Evolutionary conservation across 1,140 invertebrate genomes (phyloP).

Genomic region (Drosophila pruinosa): DNA sequence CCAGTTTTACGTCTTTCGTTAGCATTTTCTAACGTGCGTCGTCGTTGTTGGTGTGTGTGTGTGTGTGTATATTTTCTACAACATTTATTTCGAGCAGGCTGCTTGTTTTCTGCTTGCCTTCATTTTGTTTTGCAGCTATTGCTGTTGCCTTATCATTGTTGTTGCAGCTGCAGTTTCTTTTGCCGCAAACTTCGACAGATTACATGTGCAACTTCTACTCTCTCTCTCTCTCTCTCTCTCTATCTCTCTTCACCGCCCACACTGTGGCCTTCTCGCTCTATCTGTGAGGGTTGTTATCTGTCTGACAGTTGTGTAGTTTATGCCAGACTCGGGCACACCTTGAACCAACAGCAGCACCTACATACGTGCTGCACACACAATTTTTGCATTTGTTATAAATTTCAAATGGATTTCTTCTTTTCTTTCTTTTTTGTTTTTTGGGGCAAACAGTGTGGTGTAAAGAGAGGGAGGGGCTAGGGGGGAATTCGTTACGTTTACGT

Average conservation of each 20-base stretch:
- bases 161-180: slow-evolving; percentile 51
- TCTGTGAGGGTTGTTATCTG: slow-evolving; percentile 46
- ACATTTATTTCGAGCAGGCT: slow-evolving; percentile 71
- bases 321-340: slow-evolving; percentile 49
- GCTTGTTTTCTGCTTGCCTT: slow-evolving; percentile 57
- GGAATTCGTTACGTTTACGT: slow-evolving; percentile 35
- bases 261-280: too few species aligned
- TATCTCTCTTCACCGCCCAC: too few species aligned
- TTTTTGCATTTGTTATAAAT: slow-evolving; percentile 49
- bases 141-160: slow-evolving; percentile 49
- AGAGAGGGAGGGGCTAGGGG: not conserved
- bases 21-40: slow-evolving; percentile 43
- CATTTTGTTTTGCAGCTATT: slow-evolving; percentile 36
- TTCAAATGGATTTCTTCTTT: slow-evolving; percentile 65
- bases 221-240: not conserved
- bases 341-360: slow-evolving; percentile 8
- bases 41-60: slow-evolving; percentile 19
- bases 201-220: slow-evolving; percentile 1
- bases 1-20: slow-evolving; percentile 32
- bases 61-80: slow-evolving; percentile 55
- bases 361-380: slow-evolving; percentile 16
- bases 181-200: slow-evolving; percentile 57
- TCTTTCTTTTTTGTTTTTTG: slow-evolving; percentile 7
- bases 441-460: too few species aligned
- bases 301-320: slow-evolving; percentile 46